These are phyloP conservation scores for Rhingia campestris DNA, from an alignment of 2,888 invertebrate genomes.

Conservation along the genomic window DNA sequence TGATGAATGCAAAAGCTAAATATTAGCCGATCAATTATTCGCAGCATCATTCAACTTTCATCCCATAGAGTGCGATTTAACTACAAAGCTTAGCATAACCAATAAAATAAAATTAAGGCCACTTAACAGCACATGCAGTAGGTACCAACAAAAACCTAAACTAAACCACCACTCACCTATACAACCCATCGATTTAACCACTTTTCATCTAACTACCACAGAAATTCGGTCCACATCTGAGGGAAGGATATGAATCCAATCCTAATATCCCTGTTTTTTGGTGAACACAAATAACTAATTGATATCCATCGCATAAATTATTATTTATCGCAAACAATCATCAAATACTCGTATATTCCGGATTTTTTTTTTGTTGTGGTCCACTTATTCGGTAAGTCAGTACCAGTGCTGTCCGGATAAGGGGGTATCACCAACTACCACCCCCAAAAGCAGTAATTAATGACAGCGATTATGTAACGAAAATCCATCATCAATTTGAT, in stretches of 20 bases:
- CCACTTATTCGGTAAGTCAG: constrained; percentile 40
- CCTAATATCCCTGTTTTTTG: constrained; percentile 10
- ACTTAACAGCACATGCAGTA: constrained; percentile 13
- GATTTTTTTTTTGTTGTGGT: constrained; percentile 39
- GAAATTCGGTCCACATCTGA: not conserved
- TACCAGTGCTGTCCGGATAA: not conserved
- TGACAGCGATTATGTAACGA: constrained; percentile 70
- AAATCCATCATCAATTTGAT: constrained; percentile 68
- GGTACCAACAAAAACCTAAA: not conserved
- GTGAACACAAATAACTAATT: constrained; percentile 71
- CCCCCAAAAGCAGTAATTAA: constrained; percentile 58
- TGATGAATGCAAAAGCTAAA: too few species aligned
- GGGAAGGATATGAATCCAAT: not conserved
- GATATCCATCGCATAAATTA: constrained; percentile 72
- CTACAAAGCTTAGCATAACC: too few species aligned
- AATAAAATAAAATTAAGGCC: constrained; percentile 21
- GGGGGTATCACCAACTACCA: not conserved
- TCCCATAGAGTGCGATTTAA: too few species aligned
- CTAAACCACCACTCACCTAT: not conserved
- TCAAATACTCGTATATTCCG: constrained; percentile 36
- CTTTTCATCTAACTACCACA: not conserved
- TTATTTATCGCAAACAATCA: constrained; percentile 55
- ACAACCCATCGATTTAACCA: not conserved
- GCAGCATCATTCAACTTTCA: too few species aligned
- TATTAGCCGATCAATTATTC: too few species aligned